Conservation (phyloP, 1,140 invertebrate genomes). For the Pomacea maculata region DNA sequence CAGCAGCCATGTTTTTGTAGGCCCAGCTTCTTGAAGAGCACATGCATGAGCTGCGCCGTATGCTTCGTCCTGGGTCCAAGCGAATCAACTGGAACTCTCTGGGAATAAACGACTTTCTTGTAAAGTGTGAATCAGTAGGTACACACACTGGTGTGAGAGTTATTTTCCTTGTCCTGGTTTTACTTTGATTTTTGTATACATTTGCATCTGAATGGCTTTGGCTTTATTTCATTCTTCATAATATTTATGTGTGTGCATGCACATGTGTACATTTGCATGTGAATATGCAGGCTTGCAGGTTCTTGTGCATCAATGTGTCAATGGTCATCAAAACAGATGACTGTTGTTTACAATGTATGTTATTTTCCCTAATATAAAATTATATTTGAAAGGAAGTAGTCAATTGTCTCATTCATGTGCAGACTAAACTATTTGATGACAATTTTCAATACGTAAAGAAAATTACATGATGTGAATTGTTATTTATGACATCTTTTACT, state of each 20-base stretch:
- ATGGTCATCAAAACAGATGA: too few species aligned
- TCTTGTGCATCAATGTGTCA: too few species aligned
- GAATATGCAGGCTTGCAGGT: not conserved
- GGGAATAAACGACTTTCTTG: constrained; percentile 79
- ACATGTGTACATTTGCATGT: not conserved
- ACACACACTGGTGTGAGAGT: too few species aligned
- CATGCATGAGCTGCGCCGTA: constrained; percentile 78
- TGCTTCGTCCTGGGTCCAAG: constrained; percentile 81
- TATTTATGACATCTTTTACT: not conserved
- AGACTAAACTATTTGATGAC: not conserved
- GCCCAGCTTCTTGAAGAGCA: constrained; percentile 65
- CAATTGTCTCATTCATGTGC: not conserved
- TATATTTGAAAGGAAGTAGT: not conserved
- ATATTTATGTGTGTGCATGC: not conserved
- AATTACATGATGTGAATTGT: not conserved
- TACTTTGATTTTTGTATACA: too few species aligned
- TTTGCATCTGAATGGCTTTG: not conserved
- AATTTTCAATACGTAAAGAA: not conserved
- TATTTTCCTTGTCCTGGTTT: too few species aligned
- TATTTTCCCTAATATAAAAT: not conserved
- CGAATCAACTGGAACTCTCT: constrained; percentile 86
- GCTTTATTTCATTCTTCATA: not conserved
- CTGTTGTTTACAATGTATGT: too few species aligned
- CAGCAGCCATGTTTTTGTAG: constrained; percentile 40
- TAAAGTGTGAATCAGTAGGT: constrained; percentile 68